A percentile compares a stretch with the other conserved stretches of the same genome.
phyloP scores from a whole-genome alignment of 2,797 vertebrate genomes.

The Lithobates pipiens region DNA sequence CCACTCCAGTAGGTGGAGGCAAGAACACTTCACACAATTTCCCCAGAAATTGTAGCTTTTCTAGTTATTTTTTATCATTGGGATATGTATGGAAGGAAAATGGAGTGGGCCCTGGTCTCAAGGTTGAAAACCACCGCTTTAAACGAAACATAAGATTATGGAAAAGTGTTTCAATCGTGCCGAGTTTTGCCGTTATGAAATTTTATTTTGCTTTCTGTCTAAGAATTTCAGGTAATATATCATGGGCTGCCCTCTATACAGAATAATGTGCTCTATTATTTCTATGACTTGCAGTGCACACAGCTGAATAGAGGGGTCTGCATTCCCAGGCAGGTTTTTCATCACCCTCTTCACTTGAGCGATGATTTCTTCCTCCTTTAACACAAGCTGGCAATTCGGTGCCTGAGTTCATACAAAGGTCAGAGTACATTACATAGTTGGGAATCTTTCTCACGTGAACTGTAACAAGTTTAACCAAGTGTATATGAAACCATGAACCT shows the following conservation, averaged over 20 bases:
- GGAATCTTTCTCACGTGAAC: neutral
- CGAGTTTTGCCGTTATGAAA: too few species aligned
- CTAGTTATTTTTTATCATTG: too few species aligned
- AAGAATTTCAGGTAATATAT: neutral
- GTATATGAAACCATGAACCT: neutral
- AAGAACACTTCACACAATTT: too few species aligned
- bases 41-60: too few species aligned
- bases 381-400: neutral
- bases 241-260: neutral
- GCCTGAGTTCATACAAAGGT: slow-evolving; percentile 17
- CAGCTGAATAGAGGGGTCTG: neutral
- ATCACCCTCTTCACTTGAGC: neutral
- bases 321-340: neutral
- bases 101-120: too few species aligned
- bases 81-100: too few species aligned
- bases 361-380: neutral
- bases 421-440: neutral
- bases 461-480: slow-evolving; percentile 15
- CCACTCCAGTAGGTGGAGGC: too few species aligned
- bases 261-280: neutral
- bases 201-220: too few species aligned
- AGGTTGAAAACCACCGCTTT: too few species aligned
- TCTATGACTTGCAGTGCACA: neutral
- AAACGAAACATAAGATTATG: too few species aligned
- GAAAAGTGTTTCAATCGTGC: too few species aligned